Base-by-base conservation (phyloP, 2,888 invertebrate species). In the Nemapogon koenigi region DNA sequence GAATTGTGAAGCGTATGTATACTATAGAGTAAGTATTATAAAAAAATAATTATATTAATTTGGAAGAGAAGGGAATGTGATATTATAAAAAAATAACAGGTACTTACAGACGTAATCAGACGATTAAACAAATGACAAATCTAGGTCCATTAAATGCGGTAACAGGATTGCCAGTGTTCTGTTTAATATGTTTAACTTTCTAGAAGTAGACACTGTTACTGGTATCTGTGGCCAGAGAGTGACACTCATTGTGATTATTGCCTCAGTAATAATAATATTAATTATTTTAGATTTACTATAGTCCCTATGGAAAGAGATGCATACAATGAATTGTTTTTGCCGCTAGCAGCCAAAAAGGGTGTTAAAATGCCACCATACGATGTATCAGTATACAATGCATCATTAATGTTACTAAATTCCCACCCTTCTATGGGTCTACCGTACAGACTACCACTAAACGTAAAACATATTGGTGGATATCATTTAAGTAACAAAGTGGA, bases 371-470 rank as follows among this genome's bases (percentile, higher is more conserved):
- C 49, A 13, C 4, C 35, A 6, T 43, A 41, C 14, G 36, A 40
- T 4, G 45, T 44, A 2, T 26, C 43, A 11, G 40, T 32, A 17
- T 42, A 43, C 32, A 50, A 48, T 18, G 46, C 41, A 2, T 48
- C 49, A 3, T 18, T 50, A 4, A 16, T 48, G 16, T 26, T 37
- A 4, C 16, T 27, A 2, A 41, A 28, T 26, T 37, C 37, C n/a
- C 41, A 39, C 16, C 16, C 26, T 2, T 36, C 36, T 3, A n/a
- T 36, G 16, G 36, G 36, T 3, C 16, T 26, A 4, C 27, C 36
- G 3, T 25, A 26, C 16, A 13, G 27, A 16, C 16, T 36, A 3
- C 36, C 36, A 16, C 36, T 27, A 14, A 36, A 36, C 27, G 17
- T 19, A 3, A 36, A 27, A 27, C 36, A 25, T n/a, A 16, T 36